These are phyloP conservation scores for Urechis unicinctus DNA, from an alignment of 2,888 invertebrate genomes.

Conservation along the genomic window DNA sequence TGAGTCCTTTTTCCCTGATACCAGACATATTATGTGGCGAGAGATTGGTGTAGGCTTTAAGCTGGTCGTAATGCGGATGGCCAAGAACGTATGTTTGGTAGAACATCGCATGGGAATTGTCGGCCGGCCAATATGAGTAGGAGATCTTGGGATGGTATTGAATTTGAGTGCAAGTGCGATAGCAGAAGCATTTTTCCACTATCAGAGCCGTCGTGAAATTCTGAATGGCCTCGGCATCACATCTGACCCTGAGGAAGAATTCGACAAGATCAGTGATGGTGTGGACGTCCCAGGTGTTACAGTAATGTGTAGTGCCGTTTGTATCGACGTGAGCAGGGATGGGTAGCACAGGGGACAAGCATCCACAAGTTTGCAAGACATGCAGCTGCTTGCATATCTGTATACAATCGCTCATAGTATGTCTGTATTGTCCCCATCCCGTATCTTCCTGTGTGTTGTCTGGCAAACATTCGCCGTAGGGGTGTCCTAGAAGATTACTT, in stretches of 20 bases:
- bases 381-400: conserved; percentile 8
- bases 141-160: neutral
- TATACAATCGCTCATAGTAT: conserved; percentile 6
- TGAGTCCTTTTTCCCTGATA: neutral
- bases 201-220: conserved; percentile 2
- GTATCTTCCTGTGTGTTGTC: neutral
- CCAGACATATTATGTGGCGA: neutral
- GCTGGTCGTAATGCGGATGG: neutral
- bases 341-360: conserved; percentile 7
- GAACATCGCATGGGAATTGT: neutral
- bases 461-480: conserved; percentile 10
- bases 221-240: conserved; percentile 3
- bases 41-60: neutral
- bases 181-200: conserved; percentile 4
- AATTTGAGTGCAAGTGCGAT: conserved; percentile 4
- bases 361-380: conserved; percentile 7
- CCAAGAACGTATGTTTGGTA: neutral
- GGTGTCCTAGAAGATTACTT: conserved; percentile 1
- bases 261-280: neutral
- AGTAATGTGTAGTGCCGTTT: neutral
- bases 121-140: neutral
- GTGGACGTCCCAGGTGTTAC: conserved; percentile 6
- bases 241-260: conserved; percentile 7
- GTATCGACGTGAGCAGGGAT: neutral
- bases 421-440: neutral